These are phyloP conservation scores for Sminthopsis crassicaudata DNA, from an alignment of 2,113 vertebrate genomes.

Conservation along the genomic window DNA sequence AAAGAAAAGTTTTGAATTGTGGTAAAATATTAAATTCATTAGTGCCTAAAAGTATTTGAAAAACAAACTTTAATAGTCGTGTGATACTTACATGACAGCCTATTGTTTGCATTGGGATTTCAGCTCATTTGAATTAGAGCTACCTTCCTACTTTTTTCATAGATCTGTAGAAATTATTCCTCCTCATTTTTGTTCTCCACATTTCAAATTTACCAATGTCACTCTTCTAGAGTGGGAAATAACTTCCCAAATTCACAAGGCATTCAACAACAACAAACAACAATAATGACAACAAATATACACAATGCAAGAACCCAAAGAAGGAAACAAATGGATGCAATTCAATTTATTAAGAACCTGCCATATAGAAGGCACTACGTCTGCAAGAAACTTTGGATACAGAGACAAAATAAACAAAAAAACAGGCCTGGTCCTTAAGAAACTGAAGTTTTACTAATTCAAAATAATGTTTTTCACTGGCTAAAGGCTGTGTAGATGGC, in stretches of 20 bases:
- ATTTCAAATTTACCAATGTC: slow-evolving; percentile 1
- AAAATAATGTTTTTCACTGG: not conserved
- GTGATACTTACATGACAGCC: not conserved
- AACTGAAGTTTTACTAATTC: not conserved
- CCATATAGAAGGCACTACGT: not conserved
- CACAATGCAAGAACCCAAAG: slow-evolving; percentile 43
- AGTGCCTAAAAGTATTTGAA: slow-evolving; percentile 17
- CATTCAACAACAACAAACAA: not conserved
- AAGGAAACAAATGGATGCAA: not conserved
- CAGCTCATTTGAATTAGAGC: not conserved
- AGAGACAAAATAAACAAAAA: not conserved
- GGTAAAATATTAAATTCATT: slow-evolving; percentile 8
- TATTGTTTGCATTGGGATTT: not conserved
- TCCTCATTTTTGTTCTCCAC: slow-evolving; percentile 23
- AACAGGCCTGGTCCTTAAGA: not conserved
- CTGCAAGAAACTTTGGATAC: not conserved
- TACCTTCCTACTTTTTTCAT: not conserved
- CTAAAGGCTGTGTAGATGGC: not conserved
- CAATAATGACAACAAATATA: not conserved
- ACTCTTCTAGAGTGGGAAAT: slow-evolving; percentile 16
- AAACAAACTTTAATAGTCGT: slow-evolving; percentile 46
- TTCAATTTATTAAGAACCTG: not conserved
- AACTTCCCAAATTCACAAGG: not conserved
- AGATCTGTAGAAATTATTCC: slow-evolving; percentile 30
- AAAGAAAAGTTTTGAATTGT: not conserved